Base-by-base conservation (phyloP, 2,888 invertebrate genomes). In the Acanthoscelides obtectus region DNA sequence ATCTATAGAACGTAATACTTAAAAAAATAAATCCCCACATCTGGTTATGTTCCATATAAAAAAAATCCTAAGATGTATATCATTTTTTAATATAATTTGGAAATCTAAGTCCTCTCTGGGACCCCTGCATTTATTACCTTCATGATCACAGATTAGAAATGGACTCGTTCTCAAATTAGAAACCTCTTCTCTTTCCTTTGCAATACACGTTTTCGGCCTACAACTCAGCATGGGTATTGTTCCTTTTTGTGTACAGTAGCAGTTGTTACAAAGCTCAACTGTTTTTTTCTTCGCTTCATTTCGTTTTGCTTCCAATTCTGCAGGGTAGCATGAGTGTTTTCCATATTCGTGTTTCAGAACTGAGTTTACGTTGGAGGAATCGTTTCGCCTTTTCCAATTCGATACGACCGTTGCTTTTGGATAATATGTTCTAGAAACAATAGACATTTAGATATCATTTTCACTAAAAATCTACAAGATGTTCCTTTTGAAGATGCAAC, bases 301-400 rank as follows among this genome's bases (percentile, higher is more conserved):
- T 20, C 21, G 22, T 19, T 6, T 20, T 19, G 17, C 20, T 64
- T 21, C 8, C 4, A 20, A 70, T 22, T 68, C 69, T 68, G 5
- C 64, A 66, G 8, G 67, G 66, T 22, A 67, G 20, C 20, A 72
- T 45, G 64, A 66, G 65, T 12, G 72, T 67, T 21, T 22, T 66
- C 68, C 27, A 72, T 66, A 69, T 70, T 8, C 68, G 69, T 6
- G 27, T 70, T 12, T 21, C 20, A 63, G 69, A 45, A 64, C 72
- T 67, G n/a, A 70, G 63, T 74, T 75, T 0, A 79, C 66, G 21
- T 75, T 77, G 0, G 77, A 74, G 1, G 79, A 79, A 72, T 79
- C 77, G 27, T 79, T 79, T 73, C 79, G 68, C 1, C 67, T 73
- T 8, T 63, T 66, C 78, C 79, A 78, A 20, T 72, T 75, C 3